Conservation (phyloP, 2,888 invertebrate species). For the Drosophila siamana region DNA sequence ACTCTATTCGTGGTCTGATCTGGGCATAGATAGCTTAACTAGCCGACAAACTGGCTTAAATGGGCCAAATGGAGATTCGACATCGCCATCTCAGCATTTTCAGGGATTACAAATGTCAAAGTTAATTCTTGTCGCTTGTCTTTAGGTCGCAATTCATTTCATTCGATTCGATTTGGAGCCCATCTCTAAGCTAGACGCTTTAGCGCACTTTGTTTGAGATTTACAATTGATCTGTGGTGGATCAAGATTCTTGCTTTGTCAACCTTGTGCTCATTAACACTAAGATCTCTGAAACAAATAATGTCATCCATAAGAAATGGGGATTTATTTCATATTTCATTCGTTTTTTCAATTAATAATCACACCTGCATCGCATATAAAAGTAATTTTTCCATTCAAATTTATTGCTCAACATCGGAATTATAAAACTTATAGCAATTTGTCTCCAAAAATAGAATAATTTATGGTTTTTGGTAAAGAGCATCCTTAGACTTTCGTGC, state of each 20-base stretch:
- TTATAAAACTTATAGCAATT: too few relatives aligned
- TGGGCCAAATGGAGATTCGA: constrained; percentile 44
- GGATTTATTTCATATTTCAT: too few relatives aligned
- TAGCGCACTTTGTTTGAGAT: not conserved
- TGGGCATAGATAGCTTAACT: constrained; percentile 22
- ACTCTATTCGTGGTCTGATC: constrained; percentile 1
- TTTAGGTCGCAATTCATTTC: constrained; percentile 1
- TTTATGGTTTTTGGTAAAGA: too few relatives aligned
- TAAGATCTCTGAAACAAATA: too few relatives aligned
- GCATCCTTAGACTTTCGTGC: too few relatives aligned
- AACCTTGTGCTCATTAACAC: too few relatives aligned
- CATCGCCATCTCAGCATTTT: not conserved
- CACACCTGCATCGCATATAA: too few relatives aligned
- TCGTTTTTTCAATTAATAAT: too few relatives aligned
- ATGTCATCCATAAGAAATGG: too few relatives aligned
- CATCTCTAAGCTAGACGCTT: not conserved
- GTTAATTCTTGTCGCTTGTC: constrained; percentile 55
- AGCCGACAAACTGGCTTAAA: constrained; percentile 46
- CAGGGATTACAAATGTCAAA: constrained; percentile 18
- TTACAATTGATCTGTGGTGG: not conserved
- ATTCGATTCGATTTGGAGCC: constrained; percentile 7
- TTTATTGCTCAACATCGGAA: too few relatives aligned
- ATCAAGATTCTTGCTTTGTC: not conserved
- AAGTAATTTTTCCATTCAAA: too few relatives aligned
- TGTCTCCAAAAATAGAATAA: too few relatives aligned